Conservation (phyloP, 2,113 vertebrate species). For the Chamaea fasciata region DNA sequence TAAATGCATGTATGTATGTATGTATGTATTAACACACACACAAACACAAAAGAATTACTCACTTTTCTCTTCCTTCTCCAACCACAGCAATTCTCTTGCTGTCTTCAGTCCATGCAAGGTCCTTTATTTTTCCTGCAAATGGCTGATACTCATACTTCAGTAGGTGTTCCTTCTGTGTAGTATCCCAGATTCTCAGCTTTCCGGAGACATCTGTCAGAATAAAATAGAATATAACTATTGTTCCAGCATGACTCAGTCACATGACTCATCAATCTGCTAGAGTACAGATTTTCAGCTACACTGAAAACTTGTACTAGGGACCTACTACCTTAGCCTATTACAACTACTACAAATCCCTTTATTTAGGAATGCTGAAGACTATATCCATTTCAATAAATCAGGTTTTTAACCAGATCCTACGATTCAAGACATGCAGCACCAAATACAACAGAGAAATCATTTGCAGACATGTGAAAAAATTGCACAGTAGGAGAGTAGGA, state of each 20-base stretch:
- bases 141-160: constrained; percentile 96
- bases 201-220: constrained; percentile 83
- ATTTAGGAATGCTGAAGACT: not conserved
- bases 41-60: constrained; percentile 46
- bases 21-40: too few species aligned
- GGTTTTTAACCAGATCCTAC: not conserved
- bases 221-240: constrained; percentile 18
- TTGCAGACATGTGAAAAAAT: rapidly evolving
- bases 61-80: constrained; percentile 94
- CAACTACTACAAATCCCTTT: not conserved
- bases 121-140: constrained; percentile 88
- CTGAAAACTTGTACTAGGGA: not conserved
- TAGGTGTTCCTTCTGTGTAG: constrained; percentile 94
- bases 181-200: constrained; percentile 97
- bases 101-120: constrained; percentile 95
- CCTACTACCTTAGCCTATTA: not conserved
- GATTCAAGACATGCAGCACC: not conserved
- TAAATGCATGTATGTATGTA: not conserved
- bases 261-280: not conserved
- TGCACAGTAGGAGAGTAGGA: not conserved
- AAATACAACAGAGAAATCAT: not conserved
- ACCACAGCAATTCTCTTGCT: constrained; percentile 93
- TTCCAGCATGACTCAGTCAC: not conserved
- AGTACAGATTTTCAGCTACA: not conserved
- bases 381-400: not conserved